Evolutionary conservation across 1,140 invertebrate genomes (phyloP).

Genomic region (Calephelis nemesis): DNA sequence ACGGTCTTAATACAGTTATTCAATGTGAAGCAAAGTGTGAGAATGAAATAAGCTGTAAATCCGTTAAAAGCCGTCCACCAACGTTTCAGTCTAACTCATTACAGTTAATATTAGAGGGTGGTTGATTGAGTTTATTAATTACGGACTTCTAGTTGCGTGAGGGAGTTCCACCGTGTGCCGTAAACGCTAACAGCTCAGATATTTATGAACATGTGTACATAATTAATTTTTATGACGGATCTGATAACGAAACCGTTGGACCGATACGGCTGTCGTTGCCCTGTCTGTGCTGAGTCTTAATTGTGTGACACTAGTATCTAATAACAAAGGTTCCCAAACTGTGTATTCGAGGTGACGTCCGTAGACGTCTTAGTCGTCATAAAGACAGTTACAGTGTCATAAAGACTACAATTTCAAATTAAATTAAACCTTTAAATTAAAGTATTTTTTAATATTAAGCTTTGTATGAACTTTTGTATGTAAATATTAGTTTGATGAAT

Average conservation of each 20-base stretch:
- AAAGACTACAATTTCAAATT: no score
- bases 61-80: background rate
- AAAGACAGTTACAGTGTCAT: no score
- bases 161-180: slow-evolving; percentile 46
- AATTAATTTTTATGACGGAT: slow-evolving; percentile 77
- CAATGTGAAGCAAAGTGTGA: no score
- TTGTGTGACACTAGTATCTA: slow-evolving; percentile 30
- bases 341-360: no score
- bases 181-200: slow-evolving; percentile 65
- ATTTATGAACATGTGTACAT: slow-evolving; percentile 74
- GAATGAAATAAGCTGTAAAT: background rate
- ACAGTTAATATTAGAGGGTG: slow-evolving; percentile 7
- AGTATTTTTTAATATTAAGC: no score
- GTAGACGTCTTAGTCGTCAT: no score
- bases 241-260: slow-evolving; percentile 61
- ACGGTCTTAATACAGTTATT: no score
- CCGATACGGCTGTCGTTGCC: slow-evolving; percentile 56
- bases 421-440: no score
- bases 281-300: slow-evolving; percentile 52
- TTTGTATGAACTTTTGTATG: no score
- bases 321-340: no score
- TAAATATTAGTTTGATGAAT: no score
- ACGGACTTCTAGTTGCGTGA: slow-evolving; percentile 40
- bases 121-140: slow-evolving; percentile 15
- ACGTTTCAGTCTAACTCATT: background rate